Percentiles rank a stretch among this genome's conserved stretches.
Conservation (phyloP, 2,797 vertebrate species). For the Pteropus rufus region DNA sequence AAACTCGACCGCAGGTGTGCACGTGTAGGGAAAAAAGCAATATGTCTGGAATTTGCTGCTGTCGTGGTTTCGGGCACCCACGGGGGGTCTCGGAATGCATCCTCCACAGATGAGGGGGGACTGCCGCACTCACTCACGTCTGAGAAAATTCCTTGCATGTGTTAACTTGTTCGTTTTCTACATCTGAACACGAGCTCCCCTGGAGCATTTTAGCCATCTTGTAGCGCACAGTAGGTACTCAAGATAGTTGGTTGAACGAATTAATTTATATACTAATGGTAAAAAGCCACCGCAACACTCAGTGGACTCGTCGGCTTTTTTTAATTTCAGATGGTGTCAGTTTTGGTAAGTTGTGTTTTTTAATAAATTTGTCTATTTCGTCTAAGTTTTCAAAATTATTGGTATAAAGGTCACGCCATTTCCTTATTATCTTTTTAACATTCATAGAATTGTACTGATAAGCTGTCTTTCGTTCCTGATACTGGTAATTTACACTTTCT, state of each 20-base stretch:
- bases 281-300: accelerated
- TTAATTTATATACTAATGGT: background rate
- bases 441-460: background rate
- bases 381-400: background rate
- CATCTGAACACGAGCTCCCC: background rate
- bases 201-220: background rate
- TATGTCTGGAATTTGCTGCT: too few relatives aligned
- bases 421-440: background rate
- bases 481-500: background rate
- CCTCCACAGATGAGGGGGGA: background rate
- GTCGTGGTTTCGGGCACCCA: background rate
- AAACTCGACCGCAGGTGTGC: background rate
- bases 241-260: background rate
- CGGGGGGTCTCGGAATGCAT: background rate
- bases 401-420: background rate
- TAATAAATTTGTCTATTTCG: background rate
- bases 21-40: too few relatives aligned
- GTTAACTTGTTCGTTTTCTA: background rate
- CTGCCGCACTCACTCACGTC: background rate
- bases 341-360: background rate
- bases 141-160: background rate
- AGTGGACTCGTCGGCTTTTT: background rate
- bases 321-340: too few relatives aligned
- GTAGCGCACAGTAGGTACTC: background rate
- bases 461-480: background rate